phyloP scores from a whole-genome alignment of 2,797 vertebrate species.

The Esox masquinongy region DNA sequence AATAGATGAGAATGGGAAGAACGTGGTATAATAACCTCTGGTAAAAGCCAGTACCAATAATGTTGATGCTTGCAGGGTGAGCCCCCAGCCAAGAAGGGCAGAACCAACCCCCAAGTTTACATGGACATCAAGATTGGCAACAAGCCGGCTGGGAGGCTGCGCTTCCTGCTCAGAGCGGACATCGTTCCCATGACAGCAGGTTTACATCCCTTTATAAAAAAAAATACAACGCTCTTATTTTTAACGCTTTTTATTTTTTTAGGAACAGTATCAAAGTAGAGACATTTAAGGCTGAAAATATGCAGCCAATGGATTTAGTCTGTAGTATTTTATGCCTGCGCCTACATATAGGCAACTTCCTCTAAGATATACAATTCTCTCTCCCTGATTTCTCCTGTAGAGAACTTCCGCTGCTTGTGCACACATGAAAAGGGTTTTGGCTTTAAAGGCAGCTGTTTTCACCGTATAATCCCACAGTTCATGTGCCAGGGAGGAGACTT shows the following conservation, averaged over 20 bases:
- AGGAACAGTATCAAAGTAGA: background rate
- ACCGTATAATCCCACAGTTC: slow-evolving; percentile 96
- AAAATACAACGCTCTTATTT: background rate
- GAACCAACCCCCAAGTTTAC: slow-evolving; percentile 93
- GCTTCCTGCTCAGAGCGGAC: slow-evolving; percentile 90
- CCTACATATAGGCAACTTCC: background rate
- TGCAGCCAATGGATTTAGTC: background rate
- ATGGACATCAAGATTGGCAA: slow-evolving; percentile 99
- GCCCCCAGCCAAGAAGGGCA: slow-evolving; percentile 87
- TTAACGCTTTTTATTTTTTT: background rate
- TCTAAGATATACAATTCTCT: background rate
- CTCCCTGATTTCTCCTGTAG: slow-evolving; percentile 57
- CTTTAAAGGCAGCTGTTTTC: slow-evolving; percentile 96
- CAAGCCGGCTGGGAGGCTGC: slow-evolving; percentile 89
- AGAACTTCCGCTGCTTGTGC: slow-evolving; percentile 97
- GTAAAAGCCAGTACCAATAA: background rate
- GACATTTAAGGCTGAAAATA: background rate
- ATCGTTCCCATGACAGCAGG: slow-evolving; percentile 97
- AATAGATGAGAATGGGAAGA: background rate
- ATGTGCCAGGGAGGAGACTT: slow-evolving; percentile 98
- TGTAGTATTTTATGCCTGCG: background rate
- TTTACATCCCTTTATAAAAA: slow-evolving; percentile 51
- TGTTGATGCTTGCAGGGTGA: slow-evolving; percentile 75
- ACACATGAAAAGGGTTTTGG: slow-evolving; percentile 96
- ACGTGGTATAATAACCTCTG: background rate